A percentile compares a stretch with the other conserved stretches of the same genome.
These are phyloP conservation scores for Gyps fulvus DNA, from an alignment of 2,113 vertebrate genomes.

Conservation along the genomic window DNA sequence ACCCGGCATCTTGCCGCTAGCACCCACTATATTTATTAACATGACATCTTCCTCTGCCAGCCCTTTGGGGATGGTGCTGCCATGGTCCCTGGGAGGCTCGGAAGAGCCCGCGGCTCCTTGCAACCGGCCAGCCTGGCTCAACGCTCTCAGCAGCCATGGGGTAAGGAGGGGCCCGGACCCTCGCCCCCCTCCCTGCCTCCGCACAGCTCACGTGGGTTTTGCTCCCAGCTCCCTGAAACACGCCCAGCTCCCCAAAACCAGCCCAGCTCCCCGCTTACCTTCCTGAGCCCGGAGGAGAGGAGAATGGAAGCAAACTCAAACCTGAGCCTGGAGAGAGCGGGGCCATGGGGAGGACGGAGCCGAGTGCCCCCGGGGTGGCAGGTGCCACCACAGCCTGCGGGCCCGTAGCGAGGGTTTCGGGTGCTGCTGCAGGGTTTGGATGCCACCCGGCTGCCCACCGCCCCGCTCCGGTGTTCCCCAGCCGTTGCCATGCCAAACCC, in stretches of 20 bases:
- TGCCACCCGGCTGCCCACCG: no score
- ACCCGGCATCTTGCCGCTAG: no score
- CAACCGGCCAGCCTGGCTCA: no score
- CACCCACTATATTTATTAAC: no score
- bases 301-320: not conserved
- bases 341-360: not conserved
- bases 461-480: no score
- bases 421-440: not conserved
- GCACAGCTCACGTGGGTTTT: not conserved
- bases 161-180: fast-evolving
- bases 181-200: not conserved
- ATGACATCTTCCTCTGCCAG: no score
- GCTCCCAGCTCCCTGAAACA: not conserved
- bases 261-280: not conserved
- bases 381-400: fast-evolving
- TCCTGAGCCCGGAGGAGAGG: not conserved
- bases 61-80: no score
- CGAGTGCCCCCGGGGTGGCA: fast-evolving
- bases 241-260: not conserved
- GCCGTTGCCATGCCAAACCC: no score
- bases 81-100: no score
- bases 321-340: not conserved
- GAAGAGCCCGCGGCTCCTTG: no score
- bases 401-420: fast-evolving
- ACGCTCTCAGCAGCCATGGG: no score